Evolutionary conservation across 2,888 invertebrate species (phyloP), one percentile per base, ranked within the genome.

Genomic region (Coleophora flavipennella): DNA sequence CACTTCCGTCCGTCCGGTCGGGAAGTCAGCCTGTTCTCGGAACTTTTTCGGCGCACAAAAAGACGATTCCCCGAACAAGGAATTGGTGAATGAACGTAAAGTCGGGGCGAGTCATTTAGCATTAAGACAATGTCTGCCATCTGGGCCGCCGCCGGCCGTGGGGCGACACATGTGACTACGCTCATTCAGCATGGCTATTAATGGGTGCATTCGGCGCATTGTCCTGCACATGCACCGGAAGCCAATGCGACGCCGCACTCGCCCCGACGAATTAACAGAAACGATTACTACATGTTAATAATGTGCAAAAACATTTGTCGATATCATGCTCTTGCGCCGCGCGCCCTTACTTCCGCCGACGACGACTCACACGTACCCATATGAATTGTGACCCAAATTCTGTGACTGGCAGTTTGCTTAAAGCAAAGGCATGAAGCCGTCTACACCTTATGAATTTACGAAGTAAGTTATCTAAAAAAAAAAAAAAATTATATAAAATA

Each of bases 221-320:
- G 81, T 81, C 74, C 70, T 71, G 79, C 83, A 83, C 62, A 79
- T 83, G 83, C 77, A 69, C 74, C 80, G 81, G 83, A 83, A 74
- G 68, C 62, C 44, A 27, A 52, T 58, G 50, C 54, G 53, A 53
- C 55, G 50, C 61, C 51, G 59, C 54, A 59, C 62, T 61, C 61
- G 44, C 52, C 48, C 51, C 62, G 69, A 71, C 74, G 70, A 73
- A 76, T 79, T 75, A 69, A 62, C 73, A 72, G 70, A 76, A 73
- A 64, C 60, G 51, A 68, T 68, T 62, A 55, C n/a, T n/a, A n/a
- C n/a, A n/a, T n/a, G n/a, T n/a, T 20, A 20, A 20, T 20, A 20
- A 20, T 20, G 20, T 20, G 20, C 20, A 20, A 20, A 20, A 20
- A 20, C 20, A 20, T 20, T 20, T 20, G 20, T 20, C 20, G 20